A percentile compares a stretch with the other conserved stretches of the same genome.
These are phyloP conservation scores for Allacma fusca DNA, from an alignment of 2,888 invertebrate species.

Conservation along the genomic window DNA sequence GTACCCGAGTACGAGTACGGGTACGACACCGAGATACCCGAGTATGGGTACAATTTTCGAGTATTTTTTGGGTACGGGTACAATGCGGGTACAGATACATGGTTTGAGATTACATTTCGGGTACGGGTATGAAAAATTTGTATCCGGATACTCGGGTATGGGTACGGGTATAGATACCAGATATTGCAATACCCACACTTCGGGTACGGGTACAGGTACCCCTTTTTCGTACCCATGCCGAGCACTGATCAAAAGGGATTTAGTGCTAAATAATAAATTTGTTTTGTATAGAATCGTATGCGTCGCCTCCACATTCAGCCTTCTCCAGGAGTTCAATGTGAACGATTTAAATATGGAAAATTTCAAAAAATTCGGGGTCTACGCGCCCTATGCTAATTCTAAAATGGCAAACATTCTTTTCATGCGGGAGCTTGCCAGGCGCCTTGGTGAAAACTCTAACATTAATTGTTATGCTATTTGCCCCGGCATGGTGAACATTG, in stretches of 20 bases:
- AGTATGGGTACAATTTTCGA: no score
- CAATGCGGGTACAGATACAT: no score
- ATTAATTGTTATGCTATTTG: slow-evolving; percentile 46
- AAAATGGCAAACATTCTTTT: slow-evolving; percentile 63
- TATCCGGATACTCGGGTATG: no score
- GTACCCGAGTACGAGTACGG: no score
- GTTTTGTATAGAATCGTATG: slow-evolving; percentile 57
- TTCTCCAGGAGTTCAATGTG: slow-evolving; percentile 60
- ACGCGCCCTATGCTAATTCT: slow-evolving; percentile 62
- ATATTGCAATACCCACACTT: no score
- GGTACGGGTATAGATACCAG: no score
- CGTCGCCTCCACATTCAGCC: slow-evolving; percentile 62
- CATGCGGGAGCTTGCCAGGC: slow-evolving; percentile 60
- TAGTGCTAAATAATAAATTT: background rate
- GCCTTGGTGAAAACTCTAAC: slow-evolving; percentile 38
- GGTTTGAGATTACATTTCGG: no score
- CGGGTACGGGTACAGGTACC: no score
- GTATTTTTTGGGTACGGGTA: no score
- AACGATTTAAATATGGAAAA: slow-evolving; percentile 52
- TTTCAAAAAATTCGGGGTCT: slow-evolving; percentile 48
- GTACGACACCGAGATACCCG: no score
- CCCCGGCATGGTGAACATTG: slow-evolving; percentile 49
- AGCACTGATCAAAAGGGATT: background rate
- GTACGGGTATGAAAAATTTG: no score
- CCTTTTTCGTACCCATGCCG: no score